A percentile compares a stretch with the other conserved stretches of the same genome.
These are phyloP conservation scores for Chionis minor DNA, from an alignment of 2,113 vertebrate genomes.

Conservation along the genomic window DNA sequence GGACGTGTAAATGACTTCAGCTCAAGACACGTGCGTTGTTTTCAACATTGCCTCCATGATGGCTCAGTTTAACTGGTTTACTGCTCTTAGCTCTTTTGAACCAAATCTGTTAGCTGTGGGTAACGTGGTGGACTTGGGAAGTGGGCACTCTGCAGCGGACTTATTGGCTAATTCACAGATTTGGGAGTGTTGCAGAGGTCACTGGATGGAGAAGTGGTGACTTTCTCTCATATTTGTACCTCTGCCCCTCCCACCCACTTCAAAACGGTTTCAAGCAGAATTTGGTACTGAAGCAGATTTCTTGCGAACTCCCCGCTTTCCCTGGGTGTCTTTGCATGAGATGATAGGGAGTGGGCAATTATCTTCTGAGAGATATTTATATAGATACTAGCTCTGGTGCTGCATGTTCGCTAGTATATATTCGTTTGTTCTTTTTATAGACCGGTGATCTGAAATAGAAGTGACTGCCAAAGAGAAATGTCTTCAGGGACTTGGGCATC, in stretches of 20 bases:
- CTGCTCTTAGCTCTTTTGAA: neutral
- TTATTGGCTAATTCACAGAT: neutral
- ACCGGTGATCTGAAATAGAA: constrained; percentile 50
- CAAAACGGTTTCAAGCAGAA: neutral
- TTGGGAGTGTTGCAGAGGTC: neutral
- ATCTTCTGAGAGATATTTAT: constrained; percentile 34
- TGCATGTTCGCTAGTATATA: neutral
- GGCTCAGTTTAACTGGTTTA: neutral
- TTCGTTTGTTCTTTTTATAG: constrained; percentile 42
- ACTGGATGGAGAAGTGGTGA: neutral
- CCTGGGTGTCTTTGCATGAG: neutral
- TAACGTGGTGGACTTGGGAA: neutral
- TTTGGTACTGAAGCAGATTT: neutral
- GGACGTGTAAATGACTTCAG: neutral
- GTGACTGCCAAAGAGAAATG: constrained; percentile 23
- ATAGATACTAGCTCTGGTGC: neutral
- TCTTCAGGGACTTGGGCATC: constrained; percentile 3
- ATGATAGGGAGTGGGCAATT: constrained; percentile 42
- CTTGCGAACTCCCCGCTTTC: neutral
- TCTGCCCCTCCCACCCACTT: neutral
- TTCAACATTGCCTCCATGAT: neutral
- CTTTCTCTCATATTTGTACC: neutral
- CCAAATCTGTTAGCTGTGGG: neutral
- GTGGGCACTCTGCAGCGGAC: neutral
- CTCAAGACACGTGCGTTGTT: neutral